phyloP scores from a whole-genome alignment of 2,113 vertebrate genomes.

The Hyperopisus bebe region DNA sequence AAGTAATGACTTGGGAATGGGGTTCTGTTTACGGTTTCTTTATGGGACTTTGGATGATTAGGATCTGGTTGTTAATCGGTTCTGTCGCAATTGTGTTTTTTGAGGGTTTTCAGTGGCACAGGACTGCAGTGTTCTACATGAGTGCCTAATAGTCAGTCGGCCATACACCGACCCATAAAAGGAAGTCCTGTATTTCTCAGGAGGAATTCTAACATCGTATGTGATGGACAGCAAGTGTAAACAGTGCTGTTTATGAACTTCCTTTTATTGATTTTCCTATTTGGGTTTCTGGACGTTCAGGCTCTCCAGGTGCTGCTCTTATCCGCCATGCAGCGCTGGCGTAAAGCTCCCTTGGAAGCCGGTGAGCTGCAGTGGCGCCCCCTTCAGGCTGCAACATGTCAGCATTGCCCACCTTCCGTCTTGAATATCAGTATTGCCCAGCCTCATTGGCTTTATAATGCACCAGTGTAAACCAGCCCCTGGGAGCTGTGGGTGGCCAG shows the following conservation, averaged over 20 bases:
- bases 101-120: neutral
- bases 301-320: neutral
- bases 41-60: neutral
- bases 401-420: neutral
- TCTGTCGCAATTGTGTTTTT: neutral
- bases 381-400: neutral
- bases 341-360: neutral
- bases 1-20: neutral
- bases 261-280: neutral
- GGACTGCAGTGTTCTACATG: neutral
- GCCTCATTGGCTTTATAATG: no score
- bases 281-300: neutral
- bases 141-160: neutral
- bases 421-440: neutral
- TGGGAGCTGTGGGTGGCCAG: no score
- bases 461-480: no score
- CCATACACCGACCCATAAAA: neutral
- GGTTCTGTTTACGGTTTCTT: neutral
- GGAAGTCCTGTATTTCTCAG: neutral
- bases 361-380: neutral
- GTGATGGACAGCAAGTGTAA: neutral
- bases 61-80: neutral
- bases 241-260: neutral
- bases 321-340: neutral
- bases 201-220: neutral